Percentiles rank a stretch among this genome's conserved stretches.
phyloP scores from a whole-genome alignment of 1,140 invertebrate species.

The Diachasma alloeum region DNA sequence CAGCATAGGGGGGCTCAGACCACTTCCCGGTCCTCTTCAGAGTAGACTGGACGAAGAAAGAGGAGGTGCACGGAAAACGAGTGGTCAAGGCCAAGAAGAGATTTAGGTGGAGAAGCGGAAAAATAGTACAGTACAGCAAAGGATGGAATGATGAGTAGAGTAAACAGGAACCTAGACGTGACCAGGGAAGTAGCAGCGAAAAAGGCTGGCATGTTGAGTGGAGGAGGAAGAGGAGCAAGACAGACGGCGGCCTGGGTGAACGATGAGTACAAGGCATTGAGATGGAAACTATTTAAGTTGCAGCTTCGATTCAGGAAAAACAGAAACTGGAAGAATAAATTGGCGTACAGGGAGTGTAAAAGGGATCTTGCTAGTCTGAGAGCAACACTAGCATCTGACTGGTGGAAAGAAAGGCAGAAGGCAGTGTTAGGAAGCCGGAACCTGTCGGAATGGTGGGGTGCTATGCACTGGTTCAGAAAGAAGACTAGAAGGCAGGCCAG shows the following conservation, averaged over 20 bases:
- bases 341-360: background rate
- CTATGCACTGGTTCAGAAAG: constrained; percentile 1
- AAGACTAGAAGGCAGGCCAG: background rate
- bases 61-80: background rate
- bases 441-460: background rate
- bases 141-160: too few relatives aligned
- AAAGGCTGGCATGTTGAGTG: too few relatives aligned
- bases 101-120: background rate
- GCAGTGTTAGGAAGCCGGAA: background rate
- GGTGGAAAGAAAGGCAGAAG: background rate
- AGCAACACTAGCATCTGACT: background rate
- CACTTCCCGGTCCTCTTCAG: background rate
- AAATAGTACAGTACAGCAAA: background rate
- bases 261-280: too few relatives aligned
- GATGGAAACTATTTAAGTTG: too few relatives aligned
- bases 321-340: too few relatives aligned
- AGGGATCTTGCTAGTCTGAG: background rate
- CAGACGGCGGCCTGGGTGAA: too few relatives aligned
- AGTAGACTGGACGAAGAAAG: background rate
- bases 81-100: background rate
- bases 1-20: background rate
- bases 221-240: too few relatives aligned
- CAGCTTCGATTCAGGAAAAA: too few relatives aligned
- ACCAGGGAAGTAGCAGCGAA: too few relatives aligned
- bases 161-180: too few relatives aligned